phyloP scores from a whole-genome alignment of 2,888 invertebrate genomes.

The Philaethria dido region DNA sequence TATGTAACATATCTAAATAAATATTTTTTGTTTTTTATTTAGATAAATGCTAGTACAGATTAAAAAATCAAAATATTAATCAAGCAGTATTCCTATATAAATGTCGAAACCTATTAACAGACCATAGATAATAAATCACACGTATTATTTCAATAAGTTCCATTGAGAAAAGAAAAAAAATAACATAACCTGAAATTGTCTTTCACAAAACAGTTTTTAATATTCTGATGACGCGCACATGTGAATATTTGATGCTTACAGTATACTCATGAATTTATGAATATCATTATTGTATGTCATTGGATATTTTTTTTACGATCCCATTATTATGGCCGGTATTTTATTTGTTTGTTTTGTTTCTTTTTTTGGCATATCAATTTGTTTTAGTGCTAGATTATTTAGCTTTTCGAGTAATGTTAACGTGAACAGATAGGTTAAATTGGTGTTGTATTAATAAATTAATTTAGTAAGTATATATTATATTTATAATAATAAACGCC shows the following conservation, averaged over 20 bases:
- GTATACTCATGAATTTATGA: conserved; percentile 64
- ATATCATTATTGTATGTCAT: conserved; percentile 60
- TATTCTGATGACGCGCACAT: conserved; percentile 57
- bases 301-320: conserved; percentile 46
- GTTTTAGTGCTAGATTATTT: too few relatives aligned
- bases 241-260: conserved; percentile 59
- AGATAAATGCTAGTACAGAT: too few relatives aligned
- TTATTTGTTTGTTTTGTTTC: conserved; percentile 42
- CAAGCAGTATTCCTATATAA: too few relatives aligned
- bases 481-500: too few relatives aligned
- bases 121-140: not conserved
- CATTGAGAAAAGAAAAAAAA: not conserved
- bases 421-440: too few relatives aligned
- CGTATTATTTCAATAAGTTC: conserved; percentile 10
- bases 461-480: too few relatives aligned
- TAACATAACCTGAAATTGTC: conserved; percentile 15
- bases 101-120: too few relatives aligned
- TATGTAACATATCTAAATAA: too few relatives aligned
- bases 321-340: conserved; percentile 45
- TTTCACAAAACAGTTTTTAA: conserved; percentile 59
- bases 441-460: too few relatives aligned
- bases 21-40: too few relatives aligned
- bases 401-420: too few relatives aligned
- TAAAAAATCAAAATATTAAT: too few relatives aligned
- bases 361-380: not conserved